Evolutionary conservation across 2,113 vertebrate genomes (phyloP), one percentile per base, ranked within the genome.

Genomic region (Phylloscopus whistleri): DNA sequence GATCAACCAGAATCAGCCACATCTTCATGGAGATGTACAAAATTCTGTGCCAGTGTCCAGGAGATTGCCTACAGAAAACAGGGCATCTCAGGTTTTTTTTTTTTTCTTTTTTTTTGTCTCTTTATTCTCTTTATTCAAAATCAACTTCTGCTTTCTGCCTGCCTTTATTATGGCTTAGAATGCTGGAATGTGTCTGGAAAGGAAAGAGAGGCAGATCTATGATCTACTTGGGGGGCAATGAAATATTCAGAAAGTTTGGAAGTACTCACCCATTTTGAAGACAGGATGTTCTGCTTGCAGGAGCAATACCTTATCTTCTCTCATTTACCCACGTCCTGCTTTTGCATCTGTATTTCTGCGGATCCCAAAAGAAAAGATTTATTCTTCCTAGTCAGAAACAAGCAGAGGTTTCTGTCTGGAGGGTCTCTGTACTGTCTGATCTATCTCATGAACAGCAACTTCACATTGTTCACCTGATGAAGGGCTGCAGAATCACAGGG

Each of bases 341-440:
- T 89, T 89, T 92, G 62, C 69, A 62, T 94, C 80, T 87, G 44
- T 76, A 75, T 93, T 93, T 93, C 95, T 94, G 89, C 7, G 33
- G 73, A 90, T 94, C 77, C 66, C 58, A 87, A 92, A 95, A 96
- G 17, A 53, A 89, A 84, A 87, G 31, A 39, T 92, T 96, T 93
- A 94, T 68, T 95, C 21, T 75, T 87, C 30, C 37, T 81, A 63
- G 66, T 28, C 14, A 78, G 76, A 89, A 92, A 75, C 11, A 84
- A 84, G 53, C 11, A 78, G 56, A 84, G 16, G 4, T 70, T 89
- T 90, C 72, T 86, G 14, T 92, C 62, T 78, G 44, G 49, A 85
- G 64, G 16, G 17, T 77, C 88, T 86, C 88, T 86, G 39, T 24
- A 11, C 22, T 78, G 31, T 72, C 66, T 94, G 75, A 58, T 90